Percentiles rank a stretch among this genome's conserved stretches.
These are phyloP conservation scores for Urocyon cinereoargenteus DNA, from an alignment of 2,797 vertebrate species.

Conservation along the genomic window DNA sequence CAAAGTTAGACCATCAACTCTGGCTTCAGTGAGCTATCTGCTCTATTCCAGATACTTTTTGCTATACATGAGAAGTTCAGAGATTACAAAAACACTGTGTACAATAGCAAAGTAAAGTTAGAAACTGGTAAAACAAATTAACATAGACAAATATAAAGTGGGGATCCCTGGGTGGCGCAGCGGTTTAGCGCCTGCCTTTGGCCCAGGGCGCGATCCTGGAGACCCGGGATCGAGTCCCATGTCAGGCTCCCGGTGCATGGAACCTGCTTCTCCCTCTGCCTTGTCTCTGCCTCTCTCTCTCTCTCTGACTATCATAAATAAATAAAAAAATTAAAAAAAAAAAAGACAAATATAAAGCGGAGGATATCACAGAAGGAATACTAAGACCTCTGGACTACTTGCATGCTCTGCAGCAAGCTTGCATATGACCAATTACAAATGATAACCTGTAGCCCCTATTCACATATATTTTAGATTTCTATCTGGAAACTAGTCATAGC, in stretches of 20 bases:
- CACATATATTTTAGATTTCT: not conserved
- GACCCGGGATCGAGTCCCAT: too few relatives aligned
- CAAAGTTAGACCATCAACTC: not conserved
- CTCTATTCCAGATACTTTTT: not conserved
- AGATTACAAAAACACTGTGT: not conserved
- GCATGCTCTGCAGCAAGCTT: not conserved
- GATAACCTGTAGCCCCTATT: not conserved
- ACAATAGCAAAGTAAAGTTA: not conserved
- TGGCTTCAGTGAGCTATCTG: not conserved
- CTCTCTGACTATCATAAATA: too few relatives aligned
- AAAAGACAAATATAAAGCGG: not conserved
- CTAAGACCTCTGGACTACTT: not conserved
- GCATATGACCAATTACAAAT: not conserved
- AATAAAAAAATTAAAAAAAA: too few relatives aligned
- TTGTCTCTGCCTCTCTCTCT: too few relatives aligned
- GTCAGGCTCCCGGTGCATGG: too few relatives aligned
- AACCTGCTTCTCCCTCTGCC: too few relatives aligned
- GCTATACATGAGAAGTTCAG: constrained; percentile 25
- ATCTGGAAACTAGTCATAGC: not conserved
- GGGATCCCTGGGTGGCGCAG: too few relatives aligned
- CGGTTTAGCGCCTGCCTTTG: too few relatives aligned
- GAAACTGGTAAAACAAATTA: not conserved
- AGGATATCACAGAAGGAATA: not conserved
- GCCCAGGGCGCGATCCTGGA: too few relatives aligned
- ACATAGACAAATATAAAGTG: not conserved